These are phyloP conservation scores for Plectrocnemia conspersa DNA, from an alignment of 1,140 invertebrate genomes.

Conservation along the genomic window DNA sequence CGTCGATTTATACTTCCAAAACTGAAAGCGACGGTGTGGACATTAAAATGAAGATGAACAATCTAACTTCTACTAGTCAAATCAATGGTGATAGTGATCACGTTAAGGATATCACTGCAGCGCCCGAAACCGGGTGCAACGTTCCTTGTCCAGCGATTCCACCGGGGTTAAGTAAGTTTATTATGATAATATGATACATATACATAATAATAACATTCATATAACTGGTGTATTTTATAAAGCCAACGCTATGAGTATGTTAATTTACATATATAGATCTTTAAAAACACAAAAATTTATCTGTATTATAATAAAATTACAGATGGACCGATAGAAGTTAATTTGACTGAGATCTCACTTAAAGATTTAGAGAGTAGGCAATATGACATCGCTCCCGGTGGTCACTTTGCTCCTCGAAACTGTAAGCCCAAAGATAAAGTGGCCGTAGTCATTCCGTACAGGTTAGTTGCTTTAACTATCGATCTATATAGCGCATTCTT, in stretches of 20 bases:
- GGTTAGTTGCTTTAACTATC: conserved; percentile 36
- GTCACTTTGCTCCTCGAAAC: conserved; percentile 67
- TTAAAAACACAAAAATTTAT: not conserved
- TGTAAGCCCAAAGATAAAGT: conserved; percentile 74
- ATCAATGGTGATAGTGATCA: conserved; percentile 19
- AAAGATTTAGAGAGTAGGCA: conserved; percentile 44
- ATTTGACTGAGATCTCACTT: conserved; percentile 46
- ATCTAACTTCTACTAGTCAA: conserved; percentile 4
- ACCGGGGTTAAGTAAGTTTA: conserved; percentile 28
- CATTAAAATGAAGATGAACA: conserved; percentile 1
- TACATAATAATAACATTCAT: not conserved
- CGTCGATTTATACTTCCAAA: not conserved
- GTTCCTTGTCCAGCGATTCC: conserved; percentile 26
- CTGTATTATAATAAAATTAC: not conserved
- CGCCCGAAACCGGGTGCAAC: conserved; percentile 17
- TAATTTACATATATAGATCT: not conserved
- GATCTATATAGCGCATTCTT: not conserved
- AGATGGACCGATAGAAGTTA: conserved; percentile 43
- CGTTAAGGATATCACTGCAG: conserved; percentile 11
- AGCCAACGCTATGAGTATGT: no score
- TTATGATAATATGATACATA: not conserved
- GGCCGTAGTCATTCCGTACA: conserved; percentile 84
- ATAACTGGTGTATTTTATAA: no score
- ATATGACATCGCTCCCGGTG: conserved; percentile 57
- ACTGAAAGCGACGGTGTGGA: conserved; percentile 9